These are phyloP conservation scores for Pluvialis apricaria DNA, from an alignment of 2,113 vertebrate species.

Conservation along the genomic window DNA sequence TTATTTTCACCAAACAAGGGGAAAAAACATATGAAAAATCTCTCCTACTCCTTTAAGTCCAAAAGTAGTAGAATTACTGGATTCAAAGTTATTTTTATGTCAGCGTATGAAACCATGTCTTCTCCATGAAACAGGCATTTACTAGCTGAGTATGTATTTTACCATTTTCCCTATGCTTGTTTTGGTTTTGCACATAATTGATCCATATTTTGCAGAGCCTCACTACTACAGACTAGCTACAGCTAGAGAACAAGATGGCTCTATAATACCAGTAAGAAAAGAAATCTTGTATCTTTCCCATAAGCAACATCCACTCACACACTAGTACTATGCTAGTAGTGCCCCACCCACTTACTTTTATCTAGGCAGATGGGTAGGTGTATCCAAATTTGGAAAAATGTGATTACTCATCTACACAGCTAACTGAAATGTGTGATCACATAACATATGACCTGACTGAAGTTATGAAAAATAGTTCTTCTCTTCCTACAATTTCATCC, in stretches of 20 bases:
- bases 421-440: constrained; percentile 26
- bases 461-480: neutral
- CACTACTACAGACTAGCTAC: neutral
- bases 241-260: neutral
- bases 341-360: neutral
- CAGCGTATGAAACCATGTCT: neutral
- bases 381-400: neutral
- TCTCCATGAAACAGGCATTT: neutral
- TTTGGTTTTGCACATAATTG: neutral
- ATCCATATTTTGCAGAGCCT: neutral
- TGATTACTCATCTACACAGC: neutral
- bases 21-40: neutral
- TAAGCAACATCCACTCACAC: neutral
- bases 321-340: neutral
- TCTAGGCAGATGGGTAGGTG: constrained; percentile 21
- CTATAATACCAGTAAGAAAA: neutral
- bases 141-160: neutral
- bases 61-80: neutral
- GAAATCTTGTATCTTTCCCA: neutral
- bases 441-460: constrained; percentile 4
- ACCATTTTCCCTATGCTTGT: neutral
- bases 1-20: neutral
- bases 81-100: neutral
- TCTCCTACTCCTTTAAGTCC: neutral
- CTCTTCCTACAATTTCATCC: neutral